Base-by-base conservation (phyloP, 2,797 vertebrate genomes). In the Trachops cirrhosus region DNA sequence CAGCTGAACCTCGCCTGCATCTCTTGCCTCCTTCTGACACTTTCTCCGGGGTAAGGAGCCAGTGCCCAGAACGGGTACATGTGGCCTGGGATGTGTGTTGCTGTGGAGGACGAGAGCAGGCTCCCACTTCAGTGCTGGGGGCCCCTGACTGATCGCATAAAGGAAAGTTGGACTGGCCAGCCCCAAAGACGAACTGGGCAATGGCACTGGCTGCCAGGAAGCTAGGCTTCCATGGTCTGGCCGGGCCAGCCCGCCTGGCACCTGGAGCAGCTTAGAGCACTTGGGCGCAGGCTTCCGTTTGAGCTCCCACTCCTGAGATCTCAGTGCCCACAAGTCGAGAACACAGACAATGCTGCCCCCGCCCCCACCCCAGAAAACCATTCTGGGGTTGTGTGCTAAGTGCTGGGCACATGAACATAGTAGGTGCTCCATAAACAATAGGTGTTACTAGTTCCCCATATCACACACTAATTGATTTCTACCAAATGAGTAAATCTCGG, bases 331-430 rank as follows among this genome's bases (percentile, higher is more conserved):
- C 5, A 26, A 24, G 32, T 4, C 5, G 18, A 77, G 16, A 68
- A 50, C 1, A 18, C 59, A 75, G 37, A 57, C 2, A 15, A 5
- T 2, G 21, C 22, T 10, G 22, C 39, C 59, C 32, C 44, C 41
- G 7, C 3, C 34, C 22, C 18, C 1, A 0, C 14, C 46, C 48
- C 67, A 10, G 0, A 2, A n/a, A 11, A 24, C 6, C 11, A 0
- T n/a, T 21, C 84, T 29, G 8, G 52, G 29, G 18, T 34, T 9
- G 26, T 52, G 46, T 52, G 59, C 67, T 46, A 15, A 82, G 62
- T 4, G 15, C 11, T 7, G 3, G 39, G 37, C 50, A 8, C 6
- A 6, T 3, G 26, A 14, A 67, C 57, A 57, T 0, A 14, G 32
- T 3, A 48, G 37, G 75, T 18, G 14, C 29, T 84, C 37, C 62